These are phyloP conservation scores for Tuta absoluta DNA, from an alignment of 2,888 invertebrate genomes.

Conservation along the genomic window DNA sequence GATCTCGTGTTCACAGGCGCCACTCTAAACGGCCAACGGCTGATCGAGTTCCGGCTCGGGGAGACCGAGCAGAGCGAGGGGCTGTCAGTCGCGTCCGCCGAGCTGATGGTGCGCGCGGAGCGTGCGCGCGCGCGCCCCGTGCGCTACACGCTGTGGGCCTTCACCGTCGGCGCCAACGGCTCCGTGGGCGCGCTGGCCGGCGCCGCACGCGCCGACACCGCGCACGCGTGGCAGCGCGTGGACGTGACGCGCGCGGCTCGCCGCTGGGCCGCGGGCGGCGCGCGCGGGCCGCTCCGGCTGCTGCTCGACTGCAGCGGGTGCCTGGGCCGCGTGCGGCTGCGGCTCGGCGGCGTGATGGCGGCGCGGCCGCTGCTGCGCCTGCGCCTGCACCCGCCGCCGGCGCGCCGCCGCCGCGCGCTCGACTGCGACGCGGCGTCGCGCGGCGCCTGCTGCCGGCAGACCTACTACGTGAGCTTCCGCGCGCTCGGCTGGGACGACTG, in stretches of 20 bases:
- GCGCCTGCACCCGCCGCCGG: conserved; percentile 85
- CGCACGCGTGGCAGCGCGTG: conserved; percentile 92
- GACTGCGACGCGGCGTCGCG: conserved; percentile 86
- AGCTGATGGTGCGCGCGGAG: conserved; percentile 85
- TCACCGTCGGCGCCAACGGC: conserved; percentile 84
- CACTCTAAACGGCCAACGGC: conserved; percentile 90
- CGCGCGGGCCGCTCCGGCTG: conserved; percentile 84
- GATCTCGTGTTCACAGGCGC: conserved; percentile 82
- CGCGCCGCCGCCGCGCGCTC: conserved; percentile 90
- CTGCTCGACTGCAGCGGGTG: conserved; percentile 93
- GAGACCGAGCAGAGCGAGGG: conserved; percentile 81
- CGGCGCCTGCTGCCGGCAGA: conserved; percentile 89
- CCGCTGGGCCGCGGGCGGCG: conserved; percentile 82
- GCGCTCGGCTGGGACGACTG: conserved; percentile 97
- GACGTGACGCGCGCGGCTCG: conserved; percentile 90
- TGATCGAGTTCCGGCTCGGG: conserved; percentile 91
- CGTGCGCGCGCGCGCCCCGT: conserved; percentile 57
- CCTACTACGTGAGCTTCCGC: conserved; percentile 95
- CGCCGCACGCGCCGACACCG: conserved; percentile 77
- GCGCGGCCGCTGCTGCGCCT: conserved; percentile 92
- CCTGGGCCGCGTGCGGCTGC: conserved; percentile 86
- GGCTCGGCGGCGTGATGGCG: conserved; percentile 80
- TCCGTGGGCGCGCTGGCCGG: conserved; percentile 78
- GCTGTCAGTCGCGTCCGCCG: conserved; percentile 88
- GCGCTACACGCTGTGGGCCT: conserved; percentile 87